Conservation (phyloP, 37 sponge, comb jelly and placozoan genomes). For the Hexactinellida sp. region DNA sequence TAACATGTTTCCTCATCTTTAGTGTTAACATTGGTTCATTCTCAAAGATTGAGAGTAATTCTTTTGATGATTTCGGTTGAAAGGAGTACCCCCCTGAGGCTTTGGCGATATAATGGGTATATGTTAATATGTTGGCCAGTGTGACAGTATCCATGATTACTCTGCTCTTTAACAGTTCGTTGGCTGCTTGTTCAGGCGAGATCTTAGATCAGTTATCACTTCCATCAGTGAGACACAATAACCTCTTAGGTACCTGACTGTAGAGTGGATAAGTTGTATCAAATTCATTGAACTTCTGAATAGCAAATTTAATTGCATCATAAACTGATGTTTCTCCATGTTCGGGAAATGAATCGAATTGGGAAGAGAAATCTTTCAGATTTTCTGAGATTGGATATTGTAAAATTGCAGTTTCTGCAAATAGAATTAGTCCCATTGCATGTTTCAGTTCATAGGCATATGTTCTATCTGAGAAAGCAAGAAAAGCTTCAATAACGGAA, state of each 20-base stretch:
- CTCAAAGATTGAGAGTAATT: neutral
- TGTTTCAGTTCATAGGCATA: conserved; percentile 16
- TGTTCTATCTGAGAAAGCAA: conserved; percentile 17
- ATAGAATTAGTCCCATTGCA: neutral
- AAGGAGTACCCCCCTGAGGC: neutral
- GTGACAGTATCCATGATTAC: neutral
- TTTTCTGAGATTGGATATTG: neutral
- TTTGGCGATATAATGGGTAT: neutral
- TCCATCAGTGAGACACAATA: conserved; percentile 25
- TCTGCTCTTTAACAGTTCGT: neutral
- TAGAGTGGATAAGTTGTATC: neutral
- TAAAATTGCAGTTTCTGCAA: neutral
- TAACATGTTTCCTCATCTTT: neutral
- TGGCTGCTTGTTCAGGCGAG: neutral
- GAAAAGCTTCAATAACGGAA: neutral
- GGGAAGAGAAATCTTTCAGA: neutral
- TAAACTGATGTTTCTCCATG: neutral
- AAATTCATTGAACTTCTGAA: neutral
- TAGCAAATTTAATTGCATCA: neutral
- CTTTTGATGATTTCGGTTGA: neutral
- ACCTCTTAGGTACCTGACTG: neutral
- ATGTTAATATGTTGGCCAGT: neutral
- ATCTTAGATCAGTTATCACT: neutral
- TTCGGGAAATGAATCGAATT: neutral
- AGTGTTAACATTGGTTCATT: neutral